These are phyloP conservation scores for Dryobates pubescens DNA, from an alignment of 2,797 vertebrate species.

Conservation along the genomic window DNA sequence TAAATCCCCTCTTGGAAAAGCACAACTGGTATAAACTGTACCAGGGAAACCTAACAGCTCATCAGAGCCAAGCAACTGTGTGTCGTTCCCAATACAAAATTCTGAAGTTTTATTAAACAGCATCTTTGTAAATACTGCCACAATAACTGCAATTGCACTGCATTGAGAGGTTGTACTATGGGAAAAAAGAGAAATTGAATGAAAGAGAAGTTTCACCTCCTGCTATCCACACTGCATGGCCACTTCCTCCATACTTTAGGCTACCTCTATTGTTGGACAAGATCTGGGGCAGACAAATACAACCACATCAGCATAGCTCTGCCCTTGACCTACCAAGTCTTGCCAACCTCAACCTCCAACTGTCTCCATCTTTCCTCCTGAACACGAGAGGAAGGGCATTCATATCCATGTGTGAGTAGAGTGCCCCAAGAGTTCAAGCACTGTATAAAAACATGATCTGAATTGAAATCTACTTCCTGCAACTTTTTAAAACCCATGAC, in stretches of 20 bases:
- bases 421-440: background rate
- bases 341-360: background rate
- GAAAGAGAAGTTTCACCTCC: background rate
- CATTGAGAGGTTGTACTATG: background rate
- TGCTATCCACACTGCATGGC: background rate
- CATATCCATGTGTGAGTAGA: background rate
- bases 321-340: background rate
- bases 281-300: background rate
- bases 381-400: background rate
- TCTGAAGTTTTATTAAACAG: background rate
- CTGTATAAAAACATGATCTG: background rate
- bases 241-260: background rate
- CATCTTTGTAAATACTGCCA: background rate
- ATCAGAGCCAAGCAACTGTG: background rate
- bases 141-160: background rate
- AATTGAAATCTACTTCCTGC: background rate
- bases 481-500: background rate
- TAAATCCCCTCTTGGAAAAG: background rate
- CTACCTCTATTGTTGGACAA: background rate
- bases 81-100: background rate
- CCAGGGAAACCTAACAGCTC: background rate
- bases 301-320: background rate
- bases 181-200: background rate
- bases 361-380: background rate
- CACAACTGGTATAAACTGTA: background rate